These are phyloP conservation scores for Paracyclopina nana DNA, from an alignment of 1,140 invertebrate species.

Conservation along the genomic window DNA sequence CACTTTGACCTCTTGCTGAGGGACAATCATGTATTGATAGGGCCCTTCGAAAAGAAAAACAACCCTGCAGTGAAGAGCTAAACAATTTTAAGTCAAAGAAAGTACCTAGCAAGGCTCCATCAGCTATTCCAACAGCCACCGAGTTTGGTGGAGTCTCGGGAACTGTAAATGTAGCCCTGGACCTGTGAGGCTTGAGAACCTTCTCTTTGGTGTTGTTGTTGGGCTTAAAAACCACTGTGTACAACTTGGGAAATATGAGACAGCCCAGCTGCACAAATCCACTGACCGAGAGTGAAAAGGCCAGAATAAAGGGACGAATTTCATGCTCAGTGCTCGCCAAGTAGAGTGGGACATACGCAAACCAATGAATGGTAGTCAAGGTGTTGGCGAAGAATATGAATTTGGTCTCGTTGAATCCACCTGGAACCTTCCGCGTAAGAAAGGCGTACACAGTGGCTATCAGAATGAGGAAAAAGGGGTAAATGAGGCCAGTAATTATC, in stretches of 20 bases:
- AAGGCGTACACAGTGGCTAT: conserved; percentile 50
- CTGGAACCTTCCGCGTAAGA: conserved; percentile 50
- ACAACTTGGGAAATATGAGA: conserved; percentile 40
- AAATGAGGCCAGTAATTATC: conserved; percentile 29
- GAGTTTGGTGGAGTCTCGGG: conserved; percentile 1
- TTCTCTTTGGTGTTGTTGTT: conserved; percentile 43
- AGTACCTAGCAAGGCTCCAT: too few relatives aligned
- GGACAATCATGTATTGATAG: too few relatives aligned
- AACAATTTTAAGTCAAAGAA: too few relatives aligned
- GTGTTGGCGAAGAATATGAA: conserved; percentile 57
- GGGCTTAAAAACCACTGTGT: conserved; percentile 41
- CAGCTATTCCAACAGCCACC: too few relatives aligned
- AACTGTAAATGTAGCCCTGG: not conserved
- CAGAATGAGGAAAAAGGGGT: conserved; percentile 35
- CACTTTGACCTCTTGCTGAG: too few relatives aligned
- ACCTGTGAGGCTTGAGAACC: conserved; percentile 25
- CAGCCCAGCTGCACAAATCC: conserved; percentile 32
- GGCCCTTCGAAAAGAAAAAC: too few relatives aligned
- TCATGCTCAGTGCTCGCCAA: conserved; percentile 32
- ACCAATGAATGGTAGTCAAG: conserved; percentile 52
- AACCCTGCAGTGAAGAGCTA: too few relatives aligned
- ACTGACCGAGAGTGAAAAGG: conserved; percentile 34
- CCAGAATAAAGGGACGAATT: conserved; percentile 34
- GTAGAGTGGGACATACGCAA: conserved; percentile 51
- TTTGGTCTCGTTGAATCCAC: conserved; percentile 51